Evolutionary conservation across 2,797 vertebrate species (phyloP), one percentile per base, ranked within the genome.

Genomic region (Epinephelus malabaricus): DNA sequence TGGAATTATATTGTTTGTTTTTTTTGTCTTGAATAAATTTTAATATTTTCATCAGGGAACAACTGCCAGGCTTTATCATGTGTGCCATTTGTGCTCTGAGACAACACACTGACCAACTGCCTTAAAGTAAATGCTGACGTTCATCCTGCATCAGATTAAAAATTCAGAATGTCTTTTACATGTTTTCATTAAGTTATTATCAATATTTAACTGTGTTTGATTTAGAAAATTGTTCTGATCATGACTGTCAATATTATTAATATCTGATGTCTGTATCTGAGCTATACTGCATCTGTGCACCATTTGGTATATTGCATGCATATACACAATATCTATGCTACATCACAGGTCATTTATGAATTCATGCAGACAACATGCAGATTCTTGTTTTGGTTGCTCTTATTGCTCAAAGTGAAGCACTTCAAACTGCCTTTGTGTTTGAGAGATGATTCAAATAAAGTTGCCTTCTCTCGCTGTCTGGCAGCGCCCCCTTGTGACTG

Each of bases 401-500:
- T 1, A 43, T 47, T 47, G 23, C 9, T 19, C 10, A 2, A n/a
- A 40, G 8, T 30, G 34, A 83, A 51, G 17, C 46, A 23, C 9
- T 78, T 68, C 19, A 9, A 25, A 21, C 19, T 13, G 38, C n/a
- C 15, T 54, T 13, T 66, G 40, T 17, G 9, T 49, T 60, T 63
- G 10, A 43, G 1, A 18, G 11, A 27, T 49, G 10, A 15, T 19
- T 59, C 11, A 81, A 64, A 25, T 50, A 25, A 83, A 64, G 12
- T 21, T 25, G 18, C 0, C 2, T 45, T 38, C 2, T 43, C 13
- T 40, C 11, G 70, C 3, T 13, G 54, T 61, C 9, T 47, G 49
- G 25, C 54, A 77, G 75, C 84, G 4, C 88, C 83, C 79, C 23
- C 90, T 83, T 67, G 80, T 88, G 88, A 17, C 67, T 49, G 3